These are phyloP conservation scores for Strigops habroptila DNA, from an alignment of 2,113 vertebrate genomes.

Conservation along the genomic window DNA sequence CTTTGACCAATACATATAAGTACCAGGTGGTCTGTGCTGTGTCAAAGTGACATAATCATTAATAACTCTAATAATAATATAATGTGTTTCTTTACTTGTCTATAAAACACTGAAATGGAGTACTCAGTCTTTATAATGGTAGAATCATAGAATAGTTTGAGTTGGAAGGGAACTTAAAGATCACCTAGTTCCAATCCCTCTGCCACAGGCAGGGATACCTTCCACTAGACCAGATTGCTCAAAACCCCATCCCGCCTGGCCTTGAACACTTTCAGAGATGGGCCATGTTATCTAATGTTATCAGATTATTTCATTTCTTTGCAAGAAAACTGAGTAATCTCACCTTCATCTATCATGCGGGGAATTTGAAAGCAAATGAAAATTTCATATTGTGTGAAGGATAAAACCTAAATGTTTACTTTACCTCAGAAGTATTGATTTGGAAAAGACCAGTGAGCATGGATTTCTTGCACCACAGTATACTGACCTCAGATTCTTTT, in stretches of 20 bases:
- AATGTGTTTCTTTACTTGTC: background rate
- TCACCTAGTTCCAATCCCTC: background rate
- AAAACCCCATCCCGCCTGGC: background rate
- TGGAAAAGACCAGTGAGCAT: background rate
- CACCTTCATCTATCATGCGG: background rate
- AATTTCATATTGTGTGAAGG: background rate
- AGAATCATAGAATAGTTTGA: background rate
- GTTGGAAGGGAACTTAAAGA: background rate
- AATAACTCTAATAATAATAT: background rate
- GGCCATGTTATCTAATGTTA: background rate
- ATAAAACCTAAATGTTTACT: background rate
- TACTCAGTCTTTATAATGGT: background rate
- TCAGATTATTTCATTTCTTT: background rate
- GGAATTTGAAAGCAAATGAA: background rate
- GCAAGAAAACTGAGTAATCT: background rate
- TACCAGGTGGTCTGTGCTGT: background rate
- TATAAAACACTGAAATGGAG: background rate
- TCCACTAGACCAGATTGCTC: background rate
- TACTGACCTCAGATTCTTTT: background rate
- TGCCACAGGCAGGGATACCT: background rate
- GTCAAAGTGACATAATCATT: slow-evolving; percentile 32
- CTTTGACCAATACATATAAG: background rate
- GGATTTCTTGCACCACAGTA: background rate
- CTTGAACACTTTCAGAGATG: background rate
- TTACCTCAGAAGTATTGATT: background rate